Evolutionary conservation across 2,113 vertebrate genomes (phyloP), one percentile per base, ranked within the genome.

Genomic region (Rhabdornis inornatus): DNA sequence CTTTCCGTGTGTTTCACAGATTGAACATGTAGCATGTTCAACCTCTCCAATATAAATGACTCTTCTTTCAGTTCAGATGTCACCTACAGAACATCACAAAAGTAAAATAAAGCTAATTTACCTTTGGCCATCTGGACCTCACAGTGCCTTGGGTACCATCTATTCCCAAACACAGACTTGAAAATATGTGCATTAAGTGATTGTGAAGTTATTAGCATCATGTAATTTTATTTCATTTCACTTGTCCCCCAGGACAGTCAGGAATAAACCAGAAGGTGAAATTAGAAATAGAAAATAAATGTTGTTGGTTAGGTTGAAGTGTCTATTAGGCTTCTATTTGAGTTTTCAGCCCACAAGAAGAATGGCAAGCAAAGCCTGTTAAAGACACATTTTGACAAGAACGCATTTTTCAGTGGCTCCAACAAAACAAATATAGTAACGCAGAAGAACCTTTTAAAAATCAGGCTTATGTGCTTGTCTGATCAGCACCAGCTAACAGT

Each of bases 351-450:
- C 72, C 76, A 68, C 77, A 81, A 82, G 49, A 90, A 90, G 76
- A 78, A 96, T 76, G 56, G 44, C 69, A 91, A 87, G 76, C 23
- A 71, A 76, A 89, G 56, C 76, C 80, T 97, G 60, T 89, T 93
- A 79, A 78, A 87, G 90, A 90, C 85, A 95, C 60, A 56, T 96
- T 95, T 96, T 96, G 90, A 96, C 93, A 94, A 87, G 79, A 86
- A 89, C 4, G 23, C 52, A 74, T 93, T 94, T 96, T 90, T 90
- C 57, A 11, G 28, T 69, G 65, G 47, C 49, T 96, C 65, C 72
- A 87, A 78, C 68, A 83, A 94, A 94, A 92, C 86, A 96, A 92
- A 96, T 87, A 92, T 60, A 89, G 88, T 72, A 96, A 92, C 7
- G 0, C n/a, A 87, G 79, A 93, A 87, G 87, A 94, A 79, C 86